Conservation (phyloP, 2,888 invertebrate species). For the Cephus runcator region DNA sequence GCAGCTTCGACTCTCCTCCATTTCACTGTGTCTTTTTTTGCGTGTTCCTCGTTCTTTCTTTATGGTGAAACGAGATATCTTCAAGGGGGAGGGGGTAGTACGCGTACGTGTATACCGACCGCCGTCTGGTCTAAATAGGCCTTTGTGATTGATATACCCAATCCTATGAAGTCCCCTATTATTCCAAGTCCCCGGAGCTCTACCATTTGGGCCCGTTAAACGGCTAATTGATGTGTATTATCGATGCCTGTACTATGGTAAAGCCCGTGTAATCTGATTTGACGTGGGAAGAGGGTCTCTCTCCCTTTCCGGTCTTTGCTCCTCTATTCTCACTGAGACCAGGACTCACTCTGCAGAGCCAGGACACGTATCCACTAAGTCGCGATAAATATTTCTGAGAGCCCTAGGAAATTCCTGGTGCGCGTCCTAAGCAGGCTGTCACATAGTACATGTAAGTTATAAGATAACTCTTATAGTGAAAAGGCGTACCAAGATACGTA, state of each 20-base stretch:
- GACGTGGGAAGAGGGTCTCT: conserved; percentile 1
- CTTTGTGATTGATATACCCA: conserved; percentile 21
- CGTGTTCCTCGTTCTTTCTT: conserved; percentile 16
- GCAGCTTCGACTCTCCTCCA: conserved; percentile 21
- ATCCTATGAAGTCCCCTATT: conserved; percentile 11
- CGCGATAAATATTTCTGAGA: not conserved
- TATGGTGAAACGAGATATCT: conserved; percentile 19
- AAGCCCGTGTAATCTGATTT: not conserved
- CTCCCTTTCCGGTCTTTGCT: not conserved
- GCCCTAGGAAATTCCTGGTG: not conserved
- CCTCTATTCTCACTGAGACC: not conserved
- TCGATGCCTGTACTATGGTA: not conserved
- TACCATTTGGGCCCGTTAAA: conserved; percentile 15
- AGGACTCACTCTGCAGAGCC: not conserved
- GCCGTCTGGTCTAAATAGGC: conserved; percentile 7
- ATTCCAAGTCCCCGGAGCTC: conserved; percentile 14
- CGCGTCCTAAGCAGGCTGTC: not conserved
- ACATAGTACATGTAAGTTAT: not conserved
- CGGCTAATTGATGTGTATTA: conserved; percentile 15
- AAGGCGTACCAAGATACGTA: not conserved
- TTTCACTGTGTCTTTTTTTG: conserved; percentile 11
- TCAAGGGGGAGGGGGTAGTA: not conserved
- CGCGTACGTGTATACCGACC: not conserved
- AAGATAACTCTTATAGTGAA: not conserved
- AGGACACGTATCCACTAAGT: not conserved